Base-by-base conservation (phyloP, 2,888 invertebrate species). In the Nipponacmea schrenckii region DNA sequence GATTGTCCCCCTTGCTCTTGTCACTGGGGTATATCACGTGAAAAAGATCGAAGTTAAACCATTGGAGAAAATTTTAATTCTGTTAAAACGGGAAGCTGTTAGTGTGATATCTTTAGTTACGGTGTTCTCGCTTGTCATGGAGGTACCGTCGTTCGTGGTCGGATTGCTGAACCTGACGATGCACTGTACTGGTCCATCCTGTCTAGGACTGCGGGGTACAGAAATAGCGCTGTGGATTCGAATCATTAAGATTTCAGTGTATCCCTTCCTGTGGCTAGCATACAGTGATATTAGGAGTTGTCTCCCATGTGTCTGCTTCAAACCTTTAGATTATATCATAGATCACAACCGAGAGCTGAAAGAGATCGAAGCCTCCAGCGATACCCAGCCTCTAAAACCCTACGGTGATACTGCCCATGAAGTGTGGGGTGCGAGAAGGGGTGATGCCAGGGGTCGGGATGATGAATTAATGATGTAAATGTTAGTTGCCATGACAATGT, bases 161-260 rank as follows among this genome's bases (percentile, higher is more conserved):
- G 56, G 56, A 20, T 20, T 56, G 56, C 56, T 56, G 12, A 56
- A 56, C 20, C 8, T 24, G 1, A 56, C 56, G 8, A 10, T 56
- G 56, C 24, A 20, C 20, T 56, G 56, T 20, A 56, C 56, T 20
- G 56, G 20, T 24, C 56, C 24, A 10, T 56, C 24, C 56, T 56
- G 56, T 56, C 20, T 56, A 8, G 56, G 56, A 12, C 15, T 56
- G 8, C 20, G 24, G 10, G 56, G 56, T 14, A 14, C 24, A 2
- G 56, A 56, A 24, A 56, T 56, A 24, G 56, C 56, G 20, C 56
- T 56, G 24, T 56, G 56, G 56, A 20, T 56, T 56, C 56, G 56
- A 12, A 56, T 56, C 24, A 24, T 56, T 10, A 56, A 56, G 56
- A 56, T 56, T 10, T 8, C 56, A 8, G 14, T 56, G 10, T 56